phyloP scores from a whole-genome alignment of 2,797 vertebrate genomes.

The Coranthus polyacanthus region DNA sequence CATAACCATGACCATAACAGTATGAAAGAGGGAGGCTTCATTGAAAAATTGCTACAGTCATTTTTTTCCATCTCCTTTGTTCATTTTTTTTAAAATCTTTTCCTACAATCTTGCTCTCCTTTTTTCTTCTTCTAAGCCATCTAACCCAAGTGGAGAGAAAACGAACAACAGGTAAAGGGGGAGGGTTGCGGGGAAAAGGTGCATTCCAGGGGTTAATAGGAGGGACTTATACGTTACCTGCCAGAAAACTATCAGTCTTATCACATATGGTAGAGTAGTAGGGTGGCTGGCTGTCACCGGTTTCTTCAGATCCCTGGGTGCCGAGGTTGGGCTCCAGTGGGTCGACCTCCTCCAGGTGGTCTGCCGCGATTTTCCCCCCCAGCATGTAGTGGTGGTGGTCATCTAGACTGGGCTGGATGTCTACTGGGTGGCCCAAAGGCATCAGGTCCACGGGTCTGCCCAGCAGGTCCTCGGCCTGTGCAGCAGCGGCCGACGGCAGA shows the following conservation, averaged over 20 bases:
- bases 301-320: constrained; percentile 59
- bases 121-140: constrained; percentile 70
- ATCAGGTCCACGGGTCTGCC: constrained; percentile 82
- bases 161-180: constrained; percentile 74
- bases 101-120: constrained; percentile 72
- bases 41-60: constrained; percentile 85
- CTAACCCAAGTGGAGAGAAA: constrained; percentile 82
- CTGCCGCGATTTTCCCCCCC: constrained; percentile 72
- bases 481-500: constrained; percentile 71
- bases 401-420: constrained; percentile 62
- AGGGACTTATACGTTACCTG: constrained; percentile 90
- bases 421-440: constrained; percentile 73
- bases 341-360: constrained; percentile 65
- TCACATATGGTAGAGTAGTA: constrained; percentile 88
- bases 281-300: constrained; percentile 77
- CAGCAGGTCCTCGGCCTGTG: constrained; percentile 75
- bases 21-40: constrained; percentile 83
- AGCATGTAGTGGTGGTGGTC: constrained; percentile 81
- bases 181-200: constrained; percentile 79
- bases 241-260: constrained; percentile 89
- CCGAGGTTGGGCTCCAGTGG: constrained; percentile 70
- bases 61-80: constrained; percentile 69
- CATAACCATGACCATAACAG: constrained; percentile 77
- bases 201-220: constrained; percentile 76
- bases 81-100: constrained; percentile 61